Evolutionary conservation across 2,888 invertebrate species (phyloP).

Genomic region (Blastobasis lacticolella): DNA sequence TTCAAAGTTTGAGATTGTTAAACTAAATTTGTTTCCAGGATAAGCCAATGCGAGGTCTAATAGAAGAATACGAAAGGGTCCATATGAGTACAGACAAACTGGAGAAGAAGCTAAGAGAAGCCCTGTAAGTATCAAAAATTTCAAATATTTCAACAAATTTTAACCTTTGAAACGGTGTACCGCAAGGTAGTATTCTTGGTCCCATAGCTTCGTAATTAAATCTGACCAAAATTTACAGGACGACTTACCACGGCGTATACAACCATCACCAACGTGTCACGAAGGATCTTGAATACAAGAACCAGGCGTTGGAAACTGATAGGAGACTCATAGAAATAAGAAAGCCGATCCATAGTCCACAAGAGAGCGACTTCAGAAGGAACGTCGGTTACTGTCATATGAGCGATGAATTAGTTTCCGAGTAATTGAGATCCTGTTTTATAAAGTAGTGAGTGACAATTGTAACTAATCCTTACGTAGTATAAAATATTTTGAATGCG

Average conservation of each 20-base stretch:
- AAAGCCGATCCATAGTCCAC: conserved; percentile 65
- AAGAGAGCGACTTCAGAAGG: conserved; percentile 78
- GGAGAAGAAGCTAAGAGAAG: conserved; percentile 78
- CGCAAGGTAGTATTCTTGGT: not conserved
- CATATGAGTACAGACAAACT: conserved; percentile 78
- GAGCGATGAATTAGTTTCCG: conserved; percentile 74
- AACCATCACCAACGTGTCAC: conserved; percentile 72
- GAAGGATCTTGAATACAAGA: conserved; percentile 82
- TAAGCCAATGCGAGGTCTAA: conserved; percentile 81
- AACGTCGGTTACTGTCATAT: conserved; percentile 83
- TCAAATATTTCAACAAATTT: not conserved
- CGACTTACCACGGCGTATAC: conserved; percentile 76
- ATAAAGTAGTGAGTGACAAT: not conserved
- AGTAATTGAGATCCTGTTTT: conserved; percentile 9
- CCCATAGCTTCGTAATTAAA: not conserved
- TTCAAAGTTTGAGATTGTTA: not conserved
- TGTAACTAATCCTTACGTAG: no score
- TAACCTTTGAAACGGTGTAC: not conserved
- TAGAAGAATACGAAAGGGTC: conserved; percentile 81
- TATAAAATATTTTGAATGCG: no score
- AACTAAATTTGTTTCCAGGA: conserved; percentile 64
- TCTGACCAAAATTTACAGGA: conserved; percentile 39
- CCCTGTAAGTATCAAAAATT: conserved; percentile 68
- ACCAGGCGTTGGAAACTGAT: conserved; percentile 85
- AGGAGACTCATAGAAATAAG: conserved; percentile 83